Percentiles rank a stretch among this genome's conserved stretches.
These are phyloP conservation scores for Adelognathus sp. DNA, from an alignment of 2,888 invertebrate genomes.

Conservation along the genomic window DNA sequence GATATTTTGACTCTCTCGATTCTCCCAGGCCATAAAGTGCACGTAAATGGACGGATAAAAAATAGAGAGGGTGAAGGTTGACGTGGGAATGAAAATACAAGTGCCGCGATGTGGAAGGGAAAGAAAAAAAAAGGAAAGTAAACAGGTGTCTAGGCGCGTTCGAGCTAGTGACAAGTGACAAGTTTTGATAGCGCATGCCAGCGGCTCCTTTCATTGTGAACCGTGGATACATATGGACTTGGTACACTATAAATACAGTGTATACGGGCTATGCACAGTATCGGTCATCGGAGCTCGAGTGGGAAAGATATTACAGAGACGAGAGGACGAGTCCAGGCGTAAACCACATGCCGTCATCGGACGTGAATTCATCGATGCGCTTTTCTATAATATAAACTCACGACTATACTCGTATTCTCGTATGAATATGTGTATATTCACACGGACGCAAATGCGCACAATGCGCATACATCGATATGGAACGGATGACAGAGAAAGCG, in stretches of 20 bases:
- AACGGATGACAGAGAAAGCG: slow-evolving; percentile 46
- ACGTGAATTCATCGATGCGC: slow-evolving; percentile 34
- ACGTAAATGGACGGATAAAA: not conserved
- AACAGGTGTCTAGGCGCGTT: slow-evolving; percentile 48
- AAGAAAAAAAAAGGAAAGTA: slow-evolving; percentile 53
- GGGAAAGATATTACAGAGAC: slow-evolving; percentile 4
- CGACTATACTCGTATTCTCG: not conserved
- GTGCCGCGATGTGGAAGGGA: slow-evolving; percentile 10
- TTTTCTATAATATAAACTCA: not conserved
- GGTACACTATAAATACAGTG: slow-evolving; percentile 19
- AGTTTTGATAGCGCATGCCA: slow-evolving; percentile 71
- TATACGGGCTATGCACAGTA: not conserved
- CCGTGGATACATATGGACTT: not conserved
- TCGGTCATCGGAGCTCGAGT: not conserved
- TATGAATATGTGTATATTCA: not conserved
- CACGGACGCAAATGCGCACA: not conserved
- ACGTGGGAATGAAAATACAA: not conserved
- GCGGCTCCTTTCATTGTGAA: slow-evolving; percentile 42
- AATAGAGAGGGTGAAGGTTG: not conserved
- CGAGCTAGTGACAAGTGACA: slow-evolving; percentile 49
- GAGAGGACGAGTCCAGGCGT: slow-evolving; percentile 19
- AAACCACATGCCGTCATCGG: slow-evolving; percentile 44
- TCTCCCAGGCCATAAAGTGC: not conserved
- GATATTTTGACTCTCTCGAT: not conserved
- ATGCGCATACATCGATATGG: slow-evolving; percentile 25